Evolutionary conservation across 1,140 invertebrate species (phyloP).

Genomic region (Eufriesea mexicana): DNA sequence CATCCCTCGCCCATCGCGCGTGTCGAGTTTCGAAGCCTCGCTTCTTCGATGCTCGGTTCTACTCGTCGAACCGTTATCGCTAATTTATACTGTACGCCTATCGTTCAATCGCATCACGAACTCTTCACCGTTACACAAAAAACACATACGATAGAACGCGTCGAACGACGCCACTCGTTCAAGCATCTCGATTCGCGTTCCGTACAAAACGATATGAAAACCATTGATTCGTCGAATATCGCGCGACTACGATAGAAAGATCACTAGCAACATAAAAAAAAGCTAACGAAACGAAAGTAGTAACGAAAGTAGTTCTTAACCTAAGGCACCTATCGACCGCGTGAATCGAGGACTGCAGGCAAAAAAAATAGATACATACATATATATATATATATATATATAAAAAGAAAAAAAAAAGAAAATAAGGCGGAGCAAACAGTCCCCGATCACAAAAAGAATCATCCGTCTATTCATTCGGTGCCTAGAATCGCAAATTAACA

Average conservation of each 20-base stretch:
- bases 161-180: not conserved
- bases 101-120: conserved; percentile 27
- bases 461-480: conserved; percentile 41
- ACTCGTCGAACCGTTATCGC: conserved; percentile 20
- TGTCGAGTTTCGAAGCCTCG: conserved; percentile 18
- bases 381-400: no score
- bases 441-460: conserved; percentile 63
- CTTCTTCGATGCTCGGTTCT: not conserved
- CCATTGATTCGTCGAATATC: conserved; percentile 14
- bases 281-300: conserved; percentile 57
- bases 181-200: not conserved
- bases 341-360: conserved; percentile 53
- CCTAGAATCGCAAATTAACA: conserved; percentile 59
- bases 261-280: conserved; percentile 51
- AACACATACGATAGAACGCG: conserved; percentile 9
- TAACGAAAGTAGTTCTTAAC: conserved; percentile 61
- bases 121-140: conserved; percentile 26
- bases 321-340: conserved; percentile 63
- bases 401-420: conserved; percentile 65
- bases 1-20: conserved; percentile 51
- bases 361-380: no score
- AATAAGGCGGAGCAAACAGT: conserved; percentile 52
- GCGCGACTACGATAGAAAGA: conserved; percentile 20
- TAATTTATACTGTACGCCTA: conserved; percentile 19
- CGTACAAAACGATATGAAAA: not conserved